Conservation (phyloP, 1,140 invertebrate genomes). For the Aradophagus sp. region DNA sequence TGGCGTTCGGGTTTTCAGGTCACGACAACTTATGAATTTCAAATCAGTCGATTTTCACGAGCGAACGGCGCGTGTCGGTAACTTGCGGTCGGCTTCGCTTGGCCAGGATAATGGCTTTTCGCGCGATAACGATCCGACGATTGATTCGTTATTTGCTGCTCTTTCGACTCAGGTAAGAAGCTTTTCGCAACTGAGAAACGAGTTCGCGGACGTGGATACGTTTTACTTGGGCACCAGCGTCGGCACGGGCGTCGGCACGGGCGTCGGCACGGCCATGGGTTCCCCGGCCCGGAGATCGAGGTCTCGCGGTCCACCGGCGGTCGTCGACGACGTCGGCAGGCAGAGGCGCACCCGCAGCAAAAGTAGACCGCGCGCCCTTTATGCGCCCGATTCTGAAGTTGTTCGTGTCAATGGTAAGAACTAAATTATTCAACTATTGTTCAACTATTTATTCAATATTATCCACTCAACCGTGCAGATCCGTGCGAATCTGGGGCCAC, state of each 20-base stretch:
- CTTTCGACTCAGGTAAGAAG: slow-evolving; percentile 82
- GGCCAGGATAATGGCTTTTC: slow-evolving; percentile 11
- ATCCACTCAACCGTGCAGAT: too few species aligned
- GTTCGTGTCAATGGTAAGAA: slow-evolving; percentile 82
- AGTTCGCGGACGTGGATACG: slow-evolving; percentile 92
- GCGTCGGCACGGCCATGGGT: slow-evolving; percentile 72
- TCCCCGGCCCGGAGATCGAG: slow-evolving; percentile 82
- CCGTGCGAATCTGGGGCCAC: too few species aligned
- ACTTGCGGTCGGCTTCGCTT: slow-evolving; percentile 2
- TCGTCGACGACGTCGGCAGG: slow-evolving; percentile 76
- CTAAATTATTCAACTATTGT: too few species aligned
- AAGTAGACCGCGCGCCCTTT: slow-evolving; percentile 84
- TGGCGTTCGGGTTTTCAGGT: slow-evolving; percentile 69
- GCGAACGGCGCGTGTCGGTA: slow-evolving; percentile 15
- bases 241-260: slow-evolving; percentile 75
- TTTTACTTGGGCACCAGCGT: slow-evolving; percentile 86
- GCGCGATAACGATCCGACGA: slow-evolving; percentile 14
- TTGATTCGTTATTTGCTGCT: slow-evolving; percentile 4
- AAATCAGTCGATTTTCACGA: slow-evolving; percentile 68
- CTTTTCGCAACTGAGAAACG: slow-evolving; percentile 92
- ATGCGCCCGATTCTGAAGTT: slow-evolving; percentile 86
- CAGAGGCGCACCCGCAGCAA: slow-evolving; percentile 84
- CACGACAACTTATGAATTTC: slow-evolving; percentile 73
- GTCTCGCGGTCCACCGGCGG: slow-evolving; percentile 78
- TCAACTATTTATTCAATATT: too few species aligned